Evolutionary conservation across 2,113 vertebrate genomes (phyloP), one percentile per base, ranked within the genome.

Genomic region (Hippocampus zosterae): DNA sequence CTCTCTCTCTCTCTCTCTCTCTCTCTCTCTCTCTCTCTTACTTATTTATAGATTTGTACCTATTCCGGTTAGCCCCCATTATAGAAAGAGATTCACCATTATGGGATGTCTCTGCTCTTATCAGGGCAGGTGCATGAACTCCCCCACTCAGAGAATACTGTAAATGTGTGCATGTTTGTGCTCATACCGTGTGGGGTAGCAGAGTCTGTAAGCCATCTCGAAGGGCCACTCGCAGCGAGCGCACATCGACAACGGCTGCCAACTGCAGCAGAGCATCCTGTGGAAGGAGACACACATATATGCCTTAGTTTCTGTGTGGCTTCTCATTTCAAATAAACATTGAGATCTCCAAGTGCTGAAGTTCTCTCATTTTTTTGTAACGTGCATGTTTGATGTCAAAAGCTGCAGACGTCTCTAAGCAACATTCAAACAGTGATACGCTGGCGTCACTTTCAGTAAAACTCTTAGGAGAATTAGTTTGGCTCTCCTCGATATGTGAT

Each of bases 221-320:
- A 64, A 95, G 91, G 79, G 92, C 92, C 8, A 68, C 90, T 44
- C 88, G 92, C 72, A 96, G 90, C 15, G 90, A 77, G 0, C 83
- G 44, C 0, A 78, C 46, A 1, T 95, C 92, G 50, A 95, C 90
- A 1, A 88, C 91, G 0, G 93, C 92, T 0, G 94, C 94, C 69
- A 96, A 87, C 80, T 79, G 92, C 88, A 96, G 91, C 84, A 96
- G 84, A 57, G 92, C 94, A 77, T 95, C 94, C 95, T 96, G 88
- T 19, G 90, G 79, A 84, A 77, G 72, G 81, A 56, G 48, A 83
- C 71, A 84, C 84, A 78, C 82, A 87, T 62, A 87, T 62, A 87
- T 76, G 76, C 61, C 65, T 71, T 60, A 57, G 84, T 73, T 75
- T 78, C 42, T 72, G 42, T 61, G 73, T 71, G 72, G 53, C 68